These are phyloP conservation scores for Perizoma flavofasciatum DNA, from an alignment of 2,888 invertebrate genomes.

Conservation along the genomic window DNA sequence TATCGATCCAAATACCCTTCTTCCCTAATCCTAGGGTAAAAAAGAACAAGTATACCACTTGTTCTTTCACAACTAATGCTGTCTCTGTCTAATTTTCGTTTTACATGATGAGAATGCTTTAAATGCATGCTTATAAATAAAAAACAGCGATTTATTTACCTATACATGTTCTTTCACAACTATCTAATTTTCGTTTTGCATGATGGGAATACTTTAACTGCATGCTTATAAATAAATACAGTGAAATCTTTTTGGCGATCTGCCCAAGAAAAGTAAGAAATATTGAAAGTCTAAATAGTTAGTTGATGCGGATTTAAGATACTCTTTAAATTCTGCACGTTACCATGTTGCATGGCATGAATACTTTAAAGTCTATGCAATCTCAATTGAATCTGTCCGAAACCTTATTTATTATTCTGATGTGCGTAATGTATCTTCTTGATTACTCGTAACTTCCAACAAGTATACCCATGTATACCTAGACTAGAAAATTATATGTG, in stretches of 20 bases:
- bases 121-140: conserved; percentile 16
- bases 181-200: no score
- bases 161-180: conserved; percentile 17
- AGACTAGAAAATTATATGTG: no score
- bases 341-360: conserved; percentile 5
- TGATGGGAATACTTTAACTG: no score
- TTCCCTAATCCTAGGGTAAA: conserved; percentile 8
- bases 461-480: neutral
- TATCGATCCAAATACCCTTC: conserved; percentile 18
- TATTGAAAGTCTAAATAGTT: conserved; percentile 18
- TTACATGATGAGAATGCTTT: conserved; percentile 17
- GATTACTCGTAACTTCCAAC: no score
- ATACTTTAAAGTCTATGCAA: conserved; percentile 3
- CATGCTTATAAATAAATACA: conserved; percentile 15
- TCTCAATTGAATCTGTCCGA: conserved; percentile 5
- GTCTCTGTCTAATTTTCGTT: conserved; percentile 18
- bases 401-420: conserved; percentile 12
- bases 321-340: conserved; percentile 2
- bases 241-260: conserved; percentile 22
- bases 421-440: neutral
- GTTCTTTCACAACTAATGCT: conserved; percentile 15
- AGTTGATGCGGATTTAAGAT: conserved; percentile 1
- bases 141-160: conserved; percentile 15
- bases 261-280: conserved; percentile 24
- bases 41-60: conserved; percentile 3